Evolutionary conservation across 2,797 vertebrate genomes (phyloP).

Genomic region (Pogonophryne albipinna): DNA sequence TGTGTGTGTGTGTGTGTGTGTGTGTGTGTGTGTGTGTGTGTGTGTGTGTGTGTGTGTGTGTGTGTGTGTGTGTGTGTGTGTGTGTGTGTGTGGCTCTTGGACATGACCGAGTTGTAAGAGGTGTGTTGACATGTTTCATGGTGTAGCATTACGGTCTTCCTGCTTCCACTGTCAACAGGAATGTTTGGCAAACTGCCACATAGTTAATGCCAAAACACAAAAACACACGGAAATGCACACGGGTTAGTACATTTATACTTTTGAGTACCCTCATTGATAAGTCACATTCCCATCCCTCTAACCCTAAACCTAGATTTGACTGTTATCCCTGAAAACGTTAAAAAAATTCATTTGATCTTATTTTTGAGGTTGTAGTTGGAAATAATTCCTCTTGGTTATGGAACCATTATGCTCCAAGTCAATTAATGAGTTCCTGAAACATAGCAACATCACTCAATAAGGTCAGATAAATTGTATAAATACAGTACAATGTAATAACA

Average conservation of each 20-base stretch:
- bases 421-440: not conserved
- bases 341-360: not conserved
- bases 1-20: conserved; percentile 1
- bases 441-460: not conserved
- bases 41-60: too few relatives aligned
- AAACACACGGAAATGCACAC: conserved; percentile 14
- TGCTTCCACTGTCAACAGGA: conserved; percentile 61
- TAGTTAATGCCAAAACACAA: not conserved
- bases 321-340: not conserved
- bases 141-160: conserved; percentile 50
- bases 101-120: conserved; percentile 17
- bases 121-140: conserved; percentile 41
- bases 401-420: not conserved
- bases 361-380: not conserved
- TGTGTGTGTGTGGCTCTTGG: conserved; percentile 20
- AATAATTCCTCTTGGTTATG: not conserved
- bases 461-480: not conserved
- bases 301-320: not conserved
- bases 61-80: too few relatives aligned
- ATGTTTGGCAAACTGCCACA: conserved; percentile 52
- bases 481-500: not conserved
- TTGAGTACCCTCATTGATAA: not conserved
- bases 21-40: conserved; percentile 1
- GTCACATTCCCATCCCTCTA: too few relatives aligned
- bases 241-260: not conserved